Evolutionary conservation across 2,888 invertebrate species (phyloP).

Genomic region (Pollenia angustigena): DNA sequence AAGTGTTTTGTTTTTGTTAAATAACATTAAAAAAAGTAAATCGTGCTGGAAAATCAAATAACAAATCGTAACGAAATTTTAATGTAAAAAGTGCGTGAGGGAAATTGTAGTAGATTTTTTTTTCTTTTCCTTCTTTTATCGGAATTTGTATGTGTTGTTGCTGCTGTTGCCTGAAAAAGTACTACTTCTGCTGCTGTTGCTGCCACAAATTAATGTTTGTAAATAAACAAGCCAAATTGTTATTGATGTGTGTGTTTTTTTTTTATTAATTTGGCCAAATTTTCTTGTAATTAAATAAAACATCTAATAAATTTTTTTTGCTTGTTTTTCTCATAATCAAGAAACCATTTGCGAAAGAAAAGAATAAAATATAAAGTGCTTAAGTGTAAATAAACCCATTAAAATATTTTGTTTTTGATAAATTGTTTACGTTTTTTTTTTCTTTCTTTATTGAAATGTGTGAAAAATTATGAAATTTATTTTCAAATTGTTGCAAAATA

Average conservation of each 20-base stretch:
- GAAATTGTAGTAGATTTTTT: neutral
- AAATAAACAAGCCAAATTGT: slow-evolving; percentile 21
- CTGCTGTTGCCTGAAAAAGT: neutral
- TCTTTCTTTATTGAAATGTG: neutral
- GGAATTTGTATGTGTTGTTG: neutral
- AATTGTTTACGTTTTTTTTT: slow-evolving; percentile 2
- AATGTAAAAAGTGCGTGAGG: slow-evolving; percentile 31
- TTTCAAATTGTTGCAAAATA: slow-evolving; percentile 38
- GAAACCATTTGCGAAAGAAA: neutral
- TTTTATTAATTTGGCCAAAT: neutral
- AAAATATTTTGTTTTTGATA: slow-evolving; percentile 2
- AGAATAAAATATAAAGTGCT: slow-evolving; percentile 13
- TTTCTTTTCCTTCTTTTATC: neutral
- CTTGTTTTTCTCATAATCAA: neutral
- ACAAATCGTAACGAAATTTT: slow-evolving; percentile 20
- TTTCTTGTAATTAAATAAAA: neutral
- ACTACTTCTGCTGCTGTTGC: neutral
- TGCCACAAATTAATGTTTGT: slow-evolving; percentile 7
- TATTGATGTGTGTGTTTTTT: neutral
- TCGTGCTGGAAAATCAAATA: slow-evolving; percentile 16
- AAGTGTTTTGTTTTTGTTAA: neutral
- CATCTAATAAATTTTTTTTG: neutral
- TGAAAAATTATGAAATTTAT: slow-evolving; percentile 24
- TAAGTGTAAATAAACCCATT: slow-evolving; percentile 46
- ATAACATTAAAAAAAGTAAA: neutral